Conservation (phyloP, 2,797 vertebrate species). For the Gephyroberyx darwinii region DNA sequence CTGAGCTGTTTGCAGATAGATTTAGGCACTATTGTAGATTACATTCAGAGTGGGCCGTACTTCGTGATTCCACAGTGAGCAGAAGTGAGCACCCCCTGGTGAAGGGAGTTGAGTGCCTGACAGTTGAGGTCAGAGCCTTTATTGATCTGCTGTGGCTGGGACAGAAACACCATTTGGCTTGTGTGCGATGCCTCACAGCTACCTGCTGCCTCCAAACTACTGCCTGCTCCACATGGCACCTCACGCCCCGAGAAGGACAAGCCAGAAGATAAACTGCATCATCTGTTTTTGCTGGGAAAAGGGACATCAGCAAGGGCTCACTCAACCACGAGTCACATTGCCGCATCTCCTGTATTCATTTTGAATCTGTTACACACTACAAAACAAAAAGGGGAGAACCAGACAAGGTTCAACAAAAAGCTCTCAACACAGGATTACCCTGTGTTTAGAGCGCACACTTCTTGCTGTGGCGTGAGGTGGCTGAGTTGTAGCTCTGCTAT, state of each 20-base stretch:
- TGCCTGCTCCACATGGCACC: conserved; percentile 40
- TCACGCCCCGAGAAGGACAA: conserved; percentile 43
- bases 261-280: conserved; percentile 47
- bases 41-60: conserved; percentile 26
- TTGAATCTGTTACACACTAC: not conserved
- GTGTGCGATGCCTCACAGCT: conserved; percentile 51
- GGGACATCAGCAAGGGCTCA: not conserved
- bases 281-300: conserved; percentile 17
- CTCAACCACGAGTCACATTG: not conserved
- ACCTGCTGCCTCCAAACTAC: conserved; percentile 65
- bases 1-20: conserved; percentile 45
- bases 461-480: conserved; percentile 16
- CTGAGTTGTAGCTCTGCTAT: conserved; percentile 7
- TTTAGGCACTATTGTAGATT: conserved; percentile 69
- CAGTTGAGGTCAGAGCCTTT: conserved; percentile 73
- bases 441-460: not conserved
- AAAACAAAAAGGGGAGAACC: conserved; percentile 2
- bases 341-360: conserved; percentile 6
- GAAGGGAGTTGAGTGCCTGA: conserved; percentile 59
- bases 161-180: conserved; percentile 68
- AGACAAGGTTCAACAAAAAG: too few relatives aligned
- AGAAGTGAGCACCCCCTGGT: conserved; percentile 37
- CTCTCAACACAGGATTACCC: conserved; percentile 15
- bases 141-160: conserved; percentile 66
- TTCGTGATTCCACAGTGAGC: conserved; percentile 50